phyloP scores from a whole-genome alignment of 2,888 invertebrate genomes.

The Drosophila longiperda region DNA sequence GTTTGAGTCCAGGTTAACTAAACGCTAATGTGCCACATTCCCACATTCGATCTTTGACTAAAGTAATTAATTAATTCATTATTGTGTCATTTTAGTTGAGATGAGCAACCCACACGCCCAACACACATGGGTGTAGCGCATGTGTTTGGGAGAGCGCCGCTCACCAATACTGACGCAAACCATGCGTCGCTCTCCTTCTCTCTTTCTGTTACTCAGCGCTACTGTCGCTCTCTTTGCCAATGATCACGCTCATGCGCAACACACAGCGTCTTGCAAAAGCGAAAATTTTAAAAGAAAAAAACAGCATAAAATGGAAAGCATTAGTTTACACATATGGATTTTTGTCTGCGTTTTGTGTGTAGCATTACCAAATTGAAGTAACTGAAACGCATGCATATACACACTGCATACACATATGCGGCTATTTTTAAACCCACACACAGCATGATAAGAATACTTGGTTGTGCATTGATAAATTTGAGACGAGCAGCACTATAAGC shows the following conservation, averaged over 20 bases:
- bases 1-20: slow-evolving; percentile 55
- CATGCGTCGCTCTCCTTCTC: slow-evolving; percentile 7
- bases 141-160: slow-evolving; percentile 11
- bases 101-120: slow-evolving; percentile 43
- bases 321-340: slow-evolving; percentile 32
- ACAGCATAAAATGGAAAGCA: slow-evolving; percentile 27
- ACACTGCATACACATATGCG: slow-evolving; percentile 43
- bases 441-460: slow-evolving; percentile 64
- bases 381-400: slow-evolving; percentile 17
- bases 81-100: slow-evolving; percentile 15
- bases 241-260: slow-evolving; percentile 67
- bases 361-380: slow-evolving; percentile 21
- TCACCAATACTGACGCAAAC: slow-evolving; percentile 12
- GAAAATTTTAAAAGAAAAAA: slow-evolving; percentile 6
- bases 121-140: slow-evolving; percentile 42
- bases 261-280: slow-evolving; percentile 47
- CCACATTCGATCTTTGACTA: slow-evolving; percentile 54
- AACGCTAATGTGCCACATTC: slow-evolving; percentile 64
- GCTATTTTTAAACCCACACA: slow-evolving; percentile 63
- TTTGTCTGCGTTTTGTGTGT: slow-evolving; percentile 2
- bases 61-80: slow-evolving; percentile 50
- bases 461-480: slow-evolving; percentile 55
- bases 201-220: slow-evolving; percentile 6
- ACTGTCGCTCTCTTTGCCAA: slow-evolving; percentile 10
- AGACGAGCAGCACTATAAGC: slow-evolving; percentile 22